These are phyloP conservation scores for Megalops cyprinoides DNA, from an alignment of 2,797 vertebrate genomes.

Conservation along the genomic window DNA sequence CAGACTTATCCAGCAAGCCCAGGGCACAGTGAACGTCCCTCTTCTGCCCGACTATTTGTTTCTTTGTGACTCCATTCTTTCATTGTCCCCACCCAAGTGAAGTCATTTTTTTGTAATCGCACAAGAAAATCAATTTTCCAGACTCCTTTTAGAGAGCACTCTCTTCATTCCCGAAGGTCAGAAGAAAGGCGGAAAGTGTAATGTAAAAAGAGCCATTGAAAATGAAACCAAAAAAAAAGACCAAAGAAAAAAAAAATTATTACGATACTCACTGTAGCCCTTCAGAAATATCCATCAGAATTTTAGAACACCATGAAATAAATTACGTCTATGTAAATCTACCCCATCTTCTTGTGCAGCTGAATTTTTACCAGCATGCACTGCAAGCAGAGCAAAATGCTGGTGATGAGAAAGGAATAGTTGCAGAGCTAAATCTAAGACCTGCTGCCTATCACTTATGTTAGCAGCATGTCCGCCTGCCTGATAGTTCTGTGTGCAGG, in stretches of 20 bases:
- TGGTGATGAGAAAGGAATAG: not conserved
- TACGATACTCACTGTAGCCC: not conserved
- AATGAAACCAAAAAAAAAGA: not conserved
- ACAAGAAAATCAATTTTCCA: not conserved
- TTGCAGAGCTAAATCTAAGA: constrained; percentile 9
- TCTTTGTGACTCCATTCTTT: constrained; percentile 10
- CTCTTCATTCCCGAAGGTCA: not conserved
- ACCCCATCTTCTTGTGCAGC: not conserved
- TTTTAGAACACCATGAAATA: not conserved
- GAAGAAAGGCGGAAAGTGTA: not conserved
- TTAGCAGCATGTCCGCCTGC: not conserved
- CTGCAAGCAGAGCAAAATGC: not conserved
- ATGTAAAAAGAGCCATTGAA: not conserved
- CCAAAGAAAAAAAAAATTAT: not conserved
- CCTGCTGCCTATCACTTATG: constrained; percentile 7
- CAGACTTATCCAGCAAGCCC: not conserved
- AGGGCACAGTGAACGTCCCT: not conserved
- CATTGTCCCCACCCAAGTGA: not conserved
- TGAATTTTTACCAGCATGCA: not conserved
- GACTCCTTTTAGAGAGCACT: not conserved
- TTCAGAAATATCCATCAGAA: not conserved
- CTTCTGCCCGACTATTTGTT: not conserved
- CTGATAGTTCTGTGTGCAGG: not conserved
- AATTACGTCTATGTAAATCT: not conserved
- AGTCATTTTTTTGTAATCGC: not conserved